phyloP scores from a whole-genome alignment of 2,797 vertebrate genomes.

The Falco naumanni region DNA sequence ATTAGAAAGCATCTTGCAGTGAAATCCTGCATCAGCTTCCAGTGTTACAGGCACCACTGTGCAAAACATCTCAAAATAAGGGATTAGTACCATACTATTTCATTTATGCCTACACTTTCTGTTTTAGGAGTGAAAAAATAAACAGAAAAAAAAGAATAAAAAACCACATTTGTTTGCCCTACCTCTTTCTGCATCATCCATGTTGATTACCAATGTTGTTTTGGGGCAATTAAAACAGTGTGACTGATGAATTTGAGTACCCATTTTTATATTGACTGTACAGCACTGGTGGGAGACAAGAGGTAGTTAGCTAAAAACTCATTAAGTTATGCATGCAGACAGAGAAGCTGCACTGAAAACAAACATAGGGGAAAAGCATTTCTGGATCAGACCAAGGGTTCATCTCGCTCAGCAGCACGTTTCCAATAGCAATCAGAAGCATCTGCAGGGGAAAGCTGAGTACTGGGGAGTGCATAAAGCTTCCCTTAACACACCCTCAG shows the following conservation, averaged over 20 bases:
- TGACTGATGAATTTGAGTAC: background rate
- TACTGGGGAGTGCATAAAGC: background rate
- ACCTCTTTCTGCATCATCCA: background rate
- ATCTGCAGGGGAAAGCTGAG: background rate
- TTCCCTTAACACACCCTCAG: background rate
- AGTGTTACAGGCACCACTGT: background rate
- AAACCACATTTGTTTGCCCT: background rate
- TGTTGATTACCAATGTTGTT: background rate
- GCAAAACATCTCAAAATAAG: background rate
- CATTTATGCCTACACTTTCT: background rate
- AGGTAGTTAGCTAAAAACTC: background rate
- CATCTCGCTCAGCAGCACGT: fast-evolving
- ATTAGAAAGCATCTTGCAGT: background rate
- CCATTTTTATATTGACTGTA: background rate
- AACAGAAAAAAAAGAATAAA: background rate
- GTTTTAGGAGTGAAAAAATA: fast-evolving
- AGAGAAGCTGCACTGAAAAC: background rate
- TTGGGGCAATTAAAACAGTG: background rate
- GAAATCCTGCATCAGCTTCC: background rate
- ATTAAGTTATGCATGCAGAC: background rate
- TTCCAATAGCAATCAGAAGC: background rate
- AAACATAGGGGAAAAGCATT: background rate
- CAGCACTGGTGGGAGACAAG: background rate
- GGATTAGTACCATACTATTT: background rate
- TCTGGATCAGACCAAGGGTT: background rate